Evolutionary conservation across 2,888 invertebrate genomes (phyloP), one percentile per base, ranked within the genome.

Genomic region (Lathronympha strigana): DNA sequence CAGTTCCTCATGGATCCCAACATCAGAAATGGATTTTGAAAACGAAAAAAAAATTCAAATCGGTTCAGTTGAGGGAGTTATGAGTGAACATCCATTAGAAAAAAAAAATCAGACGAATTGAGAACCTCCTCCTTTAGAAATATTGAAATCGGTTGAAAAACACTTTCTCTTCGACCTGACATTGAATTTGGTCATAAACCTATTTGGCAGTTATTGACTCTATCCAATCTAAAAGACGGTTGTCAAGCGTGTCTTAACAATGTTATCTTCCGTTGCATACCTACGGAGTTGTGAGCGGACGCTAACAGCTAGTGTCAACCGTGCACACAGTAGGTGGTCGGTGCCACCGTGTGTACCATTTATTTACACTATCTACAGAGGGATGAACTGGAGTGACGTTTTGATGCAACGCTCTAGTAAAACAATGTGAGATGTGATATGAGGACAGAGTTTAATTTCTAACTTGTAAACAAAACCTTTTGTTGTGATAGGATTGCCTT

Each of bases 241-340:
- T 53, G 53, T 53, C 47, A 58, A 43, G n/a, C 31, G 19, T 33
- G 58, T 50, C 33, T 60, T 64, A 64, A 60, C 58, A 60, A 64
- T 64, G 64, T 64, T 64, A 64, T 64, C 64, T 58, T 51, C 33
- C 63, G 21, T 47, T 57, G 51, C 43, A 43, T 60, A 51, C 51
- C n/a, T n/a, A n/a, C n/a, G n/a, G n/a, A n/a, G 45, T 51, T 53
- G 72, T 67, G 68, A 70, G 69, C 67, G 47, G 67, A 49, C 69
- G 73, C 74, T 79, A 78, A 79, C 75, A 66, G 73, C 66, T 74
- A 73, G 74, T 75, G 77, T 80, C 77, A 78, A 79, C 73, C 64
- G 62, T 54, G 33, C 33, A 67, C 73, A 69, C 71, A 61, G 72
- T 71, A 70, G 76, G 77, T 77, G 80, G 75, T 43, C 57, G 43